A percentile compares a stretch with the other conserved stretches of the same genome.
phyloP scores from a whole-genome alignment of 2,113 vertebrate species.

The Bungarus multicinctus region DNA sequence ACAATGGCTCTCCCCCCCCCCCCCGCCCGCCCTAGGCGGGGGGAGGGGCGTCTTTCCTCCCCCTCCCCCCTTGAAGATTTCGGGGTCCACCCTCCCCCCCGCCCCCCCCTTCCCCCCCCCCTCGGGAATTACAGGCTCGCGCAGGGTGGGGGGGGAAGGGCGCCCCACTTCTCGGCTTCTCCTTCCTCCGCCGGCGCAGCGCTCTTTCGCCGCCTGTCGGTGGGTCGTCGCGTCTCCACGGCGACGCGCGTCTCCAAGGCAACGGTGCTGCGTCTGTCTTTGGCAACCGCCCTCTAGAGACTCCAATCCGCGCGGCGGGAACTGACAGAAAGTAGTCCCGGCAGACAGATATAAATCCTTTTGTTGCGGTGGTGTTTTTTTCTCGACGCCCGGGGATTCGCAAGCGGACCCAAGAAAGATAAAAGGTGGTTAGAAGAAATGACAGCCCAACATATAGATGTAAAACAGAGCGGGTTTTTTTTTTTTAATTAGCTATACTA shows the following conservation, averaged over 20 bases:
- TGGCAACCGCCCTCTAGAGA: not conserved
- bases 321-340: not conserved
- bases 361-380: too few species aligned
- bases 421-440: too few species aligned
- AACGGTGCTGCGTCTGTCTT: not conserved
- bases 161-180: not conserved
- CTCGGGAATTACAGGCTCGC: not conserved
- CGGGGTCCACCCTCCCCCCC: not conserved
- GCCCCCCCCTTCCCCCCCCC: not conserved
- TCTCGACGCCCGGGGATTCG: not conserved
- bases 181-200: rapidly evolving
- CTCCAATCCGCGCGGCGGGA: not conserved
- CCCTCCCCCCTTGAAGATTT: not conserved
- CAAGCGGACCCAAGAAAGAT: too few species aligned
- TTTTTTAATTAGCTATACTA: too few species aligned
- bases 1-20: too few species aligned
- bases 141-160: too few species aligned
- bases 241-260: not conserved
- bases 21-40: too few species aligned
- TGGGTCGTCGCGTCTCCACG: constrained; percentile 44
- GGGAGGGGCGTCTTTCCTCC: too few species aligned
- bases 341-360: not conserved
- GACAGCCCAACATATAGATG: too few species aligned
- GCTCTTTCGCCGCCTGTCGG: not conserved
- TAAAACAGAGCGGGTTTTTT: too few species aligned